Percentiles rank a stretch among this genome's conserved stretches.
phyloP scores from a whole-genome alignment of 2,888 invertebrate genomes.

The Drosophila ochracea region DNA sequence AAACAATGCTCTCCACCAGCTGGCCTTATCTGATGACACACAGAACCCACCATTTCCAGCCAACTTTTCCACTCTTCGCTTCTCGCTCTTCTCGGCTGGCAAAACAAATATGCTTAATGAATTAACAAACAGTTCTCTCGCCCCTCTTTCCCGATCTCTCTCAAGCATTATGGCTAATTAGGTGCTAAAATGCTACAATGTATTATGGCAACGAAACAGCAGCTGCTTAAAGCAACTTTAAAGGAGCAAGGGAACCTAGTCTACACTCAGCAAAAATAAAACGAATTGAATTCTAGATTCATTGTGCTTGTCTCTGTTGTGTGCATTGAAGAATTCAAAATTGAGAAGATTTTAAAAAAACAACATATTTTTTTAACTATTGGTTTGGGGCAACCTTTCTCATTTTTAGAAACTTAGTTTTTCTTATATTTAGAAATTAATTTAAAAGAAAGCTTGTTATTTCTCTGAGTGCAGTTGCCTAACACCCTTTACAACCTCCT shows the following conservation, averaged over 20 bases:
- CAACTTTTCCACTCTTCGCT: background rate
- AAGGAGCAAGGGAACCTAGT: background rate
- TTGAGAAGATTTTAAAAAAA: too few relatives aligned
- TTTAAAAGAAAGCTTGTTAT: too few relatives aligned
- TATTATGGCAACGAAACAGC: conserved; percentile 7
- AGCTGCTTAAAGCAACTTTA: background rate
- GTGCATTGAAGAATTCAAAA: too few relatives aligned
- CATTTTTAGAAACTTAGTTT: too few relatives aligned
- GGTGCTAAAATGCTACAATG: conserved; percentile 59
- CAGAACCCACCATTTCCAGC: background rate
- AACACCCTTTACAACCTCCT: background rate
- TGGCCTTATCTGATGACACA: conserved; percentile 35
- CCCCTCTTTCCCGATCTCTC: background rate
- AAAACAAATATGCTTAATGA: conserved; percentile 59
- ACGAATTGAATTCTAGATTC: background rate
- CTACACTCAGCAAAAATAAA: background rate
- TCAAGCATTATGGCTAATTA: conserved; percentile 41
- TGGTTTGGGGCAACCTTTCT: too few relatives aligned
- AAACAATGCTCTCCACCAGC: conserved; percentile 1
- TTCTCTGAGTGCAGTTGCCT: too few relatives aligned
- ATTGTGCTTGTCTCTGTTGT: too few relatives aligned
- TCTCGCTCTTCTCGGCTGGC: background rate
- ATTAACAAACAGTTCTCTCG: conserved; percentile 39
- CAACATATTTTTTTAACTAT: too few relatives aligned
- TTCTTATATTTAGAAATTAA: too few relatives aligned